Evolutionary conservation across 2,888 invertebrate species (phyloP), one percentile per base, ranked within the genome.

Genomic region (Cryptus armator): DNA sequence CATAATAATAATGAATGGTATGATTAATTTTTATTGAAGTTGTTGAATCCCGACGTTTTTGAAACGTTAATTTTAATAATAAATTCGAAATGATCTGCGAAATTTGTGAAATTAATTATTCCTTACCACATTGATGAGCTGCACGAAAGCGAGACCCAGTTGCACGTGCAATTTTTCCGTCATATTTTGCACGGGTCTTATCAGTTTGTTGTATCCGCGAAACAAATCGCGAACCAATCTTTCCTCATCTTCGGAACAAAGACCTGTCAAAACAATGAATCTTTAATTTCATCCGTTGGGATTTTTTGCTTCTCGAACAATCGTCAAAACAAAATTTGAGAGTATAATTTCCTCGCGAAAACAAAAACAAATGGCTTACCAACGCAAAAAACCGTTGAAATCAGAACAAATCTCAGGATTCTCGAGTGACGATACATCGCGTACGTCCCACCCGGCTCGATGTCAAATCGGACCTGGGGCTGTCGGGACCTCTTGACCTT

Each of bases 41-140:
- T 37, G 6, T 2, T 37, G 37, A 37, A 37, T 37, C 1, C 37
- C 37, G 6, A 37, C 5, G 6, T 37, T 37, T 37, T 19, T 19
- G 0, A 19, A 37, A 37, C 5, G 2, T 37, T 37, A 1, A 37
- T 37, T 37, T 37, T 37, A 5, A 5, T 37, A 37, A 5, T 6
- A 10, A 48, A 48, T 46, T 46, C 10, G 1, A 12, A 48, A 14
- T 19, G 12, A 24, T 46, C n/a, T 12, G 14, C 12, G 10, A 48
- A 37, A 7, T 37, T 5, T 4, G n/a, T n/a, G 9, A 46, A 82
- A 56, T 19, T 5, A 75, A 70, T 56, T 71, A 51, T 90, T 91
- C 97, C 98, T 95, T 96, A 99, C 99, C 95, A 99, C 99, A 94
- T 98, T 99, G 95, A 99, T 99, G 90, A 99, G 97, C 94, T 99